Base-by-base conservation (phyloP, 2,797 vertebrate genomes). In the Phrynocephalus vlangalii region DNA sequence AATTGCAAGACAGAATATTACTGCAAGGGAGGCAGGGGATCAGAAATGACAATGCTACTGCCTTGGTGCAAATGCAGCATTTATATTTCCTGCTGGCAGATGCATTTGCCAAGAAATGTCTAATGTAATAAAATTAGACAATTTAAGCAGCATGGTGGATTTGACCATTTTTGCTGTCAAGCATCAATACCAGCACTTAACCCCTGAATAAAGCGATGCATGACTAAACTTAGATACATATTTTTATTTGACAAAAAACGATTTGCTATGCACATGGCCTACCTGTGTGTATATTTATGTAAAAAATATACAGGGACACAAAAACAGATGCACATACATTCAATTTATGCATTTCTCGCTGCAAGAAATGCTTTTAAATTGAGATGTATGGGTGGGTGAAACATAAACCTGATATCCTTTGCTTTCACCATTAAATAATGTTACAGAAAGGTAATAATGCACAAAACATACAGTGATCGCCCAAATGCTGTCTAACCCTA, bases 41-140 rank as follows among this genome's bases (percentile, higher is more conserved):
- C 91, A 94, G 92, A 96, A 96, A 94, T 26, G 0, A 94, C 87
- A 95, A 88, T 95, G 84, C 67, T 89, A 90, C 94, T 95, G 93
- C 90, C 91, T 94, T 88, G 86, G 86, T 91, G 92, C 90, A 96
- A 96, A 96, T 87, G 92, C 93, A 94, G 92, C 94, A 93, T 95
- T 96, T 96, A 89, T 95, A 95, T 96, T 97, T 96, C 95, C 95
- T 96, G 94, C 94, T 94, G 94, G 95, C 94, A 97, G 95, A 96
- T 94, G 93, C 91, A 95, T 96, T 97, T 97, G 94, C 95, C 95
- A 96, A 95, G 94, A 97, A 97, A 95, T 92, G 92, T 95, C 95
- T 97, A 96, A 97, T 94, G 93, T 95, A 97, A 97, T 97, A 96
- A 97, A 97, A 97, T 97, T 97, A 96, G 94, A 96, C 95, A 96